These are phyloP conservation scores for Peromyscus leucopus DNA, from an alignment of 2,113 vertebrate genomes.

Conservation along the genomic window DNA sequence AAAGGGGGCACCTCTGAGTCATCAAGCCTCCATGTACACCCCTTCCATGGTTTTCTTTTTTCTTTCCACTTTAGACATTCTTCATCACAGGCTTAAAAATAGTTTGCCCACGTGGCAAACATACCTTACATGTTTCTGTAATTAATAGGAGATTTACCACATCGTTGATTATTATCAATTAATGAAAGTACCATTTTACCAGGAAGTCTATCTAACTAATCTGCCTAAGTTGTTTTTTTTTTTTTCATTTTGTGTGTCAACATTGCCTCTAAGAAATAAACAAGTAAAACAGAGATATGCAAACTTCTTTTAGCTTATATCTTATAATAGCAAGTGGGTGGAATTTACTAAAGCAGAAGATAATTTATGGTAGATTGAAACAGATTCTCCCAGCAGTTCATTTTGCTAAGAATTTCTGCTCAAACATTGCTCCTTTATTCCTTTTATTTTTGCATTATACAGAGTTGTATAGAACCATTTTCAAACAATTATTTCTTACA, in stretches of 20 bases:
- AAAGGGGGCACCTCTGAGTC: neutral
- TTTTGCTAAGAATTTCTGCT: neutral
- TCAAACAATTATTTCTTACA: neutral
- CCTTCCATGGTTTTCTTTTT: neutral
- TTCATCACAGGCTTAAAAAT: constrained; percentile 19
- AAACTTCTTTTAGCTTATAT: neutral
- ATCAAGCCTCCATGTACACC: neutral
- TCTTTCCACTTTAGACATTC: neutral
- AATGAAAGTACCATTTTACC: neutral
- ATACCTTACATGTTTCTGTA: neutral
- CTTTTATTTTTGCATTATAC: neutral
- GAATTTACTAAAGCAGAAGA: neutral
- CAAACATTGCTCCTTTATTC: neutral
- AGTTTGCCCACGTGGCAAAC: neutral
- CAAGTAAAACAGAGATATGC: neutral
- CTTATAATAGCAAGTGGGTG: neutral
- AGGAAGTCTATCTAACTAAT: neutral
- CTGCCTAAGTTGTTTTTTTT: neutral
- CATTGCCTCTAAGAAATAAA: neutral
- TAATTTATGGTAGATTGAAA: neutral
- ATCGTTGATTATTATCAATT: neutral
- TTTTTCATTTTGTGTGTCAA: neutral
- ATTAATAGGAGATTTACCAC: neutral
- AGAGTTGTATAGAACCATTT: neutral
- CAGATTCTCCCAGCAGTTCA: neutral